Evolutionary conservation across 2,113 vertebrate species (phyloP).

Genomic region (Bolborhynchus lineola): DNA sequence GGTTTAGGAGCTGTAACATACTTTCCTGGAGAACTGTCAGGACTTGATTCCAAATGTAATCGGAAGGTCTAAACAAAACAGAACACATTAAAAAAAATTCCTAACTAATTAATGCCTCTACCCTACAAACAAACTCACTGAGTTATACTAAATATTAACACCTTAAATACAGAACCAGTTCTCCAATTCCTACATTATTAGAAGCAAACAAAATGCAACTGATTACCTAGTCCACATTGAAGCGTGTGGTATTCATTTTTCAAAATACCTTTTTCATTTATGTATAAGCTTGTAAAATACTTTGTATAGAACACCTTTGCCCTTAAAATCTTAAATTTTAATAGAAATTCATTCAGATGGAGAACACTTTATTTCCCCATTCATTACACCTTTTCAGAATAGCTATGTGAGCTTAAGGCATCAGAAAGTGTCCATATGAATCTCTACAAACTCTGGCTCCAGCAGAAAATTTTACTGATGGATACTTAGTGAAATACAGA

Average conservation of each 20-base stretch:
- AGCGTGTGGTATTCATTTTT: not conserved
- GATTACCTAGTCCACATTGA: not conserved
- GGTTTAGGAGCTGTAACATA: constrained; percentile 32
- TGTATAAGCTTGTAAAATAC: not conserved
- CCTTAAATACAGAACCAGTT: not conserved
- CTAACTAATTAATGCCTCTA: not conserved
- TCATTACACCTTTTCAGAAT: not conserved
- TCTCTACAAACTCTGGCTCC: not conserved
- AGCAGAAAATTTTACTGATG: not conserved
- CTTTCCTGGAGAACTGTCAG: constrained; percentile 70
- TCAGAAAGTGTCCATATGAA: not conserved
- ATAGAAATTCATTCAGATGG: not conserved
- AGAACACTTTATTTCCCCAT: not conserved
- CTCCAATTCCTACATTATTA: not conserved
- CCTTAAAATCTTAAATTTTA: not conserved
- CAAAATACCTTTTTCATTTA: not conserved
- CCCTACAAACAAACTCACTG: not conserved
- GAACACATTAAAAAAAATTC: not conserved
- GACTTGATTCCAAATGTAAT: constrained; percentile 70
- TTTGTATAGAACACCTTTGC: not conserved
- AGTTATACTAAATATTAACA: not conserved
- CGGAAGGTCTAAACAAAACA: constrained; percentile 68
- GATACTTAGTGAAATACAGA: not conserved
- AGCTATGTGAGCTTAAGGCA: not conserved
- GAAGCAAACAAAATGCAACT: not conserved